A percentile compares a stretch with the other conserved stretches of the same genome.
phyloP scores from a whole-genome alignment of 2,888 invertebrate species.

The Andrena hattorfiana region DNA sequence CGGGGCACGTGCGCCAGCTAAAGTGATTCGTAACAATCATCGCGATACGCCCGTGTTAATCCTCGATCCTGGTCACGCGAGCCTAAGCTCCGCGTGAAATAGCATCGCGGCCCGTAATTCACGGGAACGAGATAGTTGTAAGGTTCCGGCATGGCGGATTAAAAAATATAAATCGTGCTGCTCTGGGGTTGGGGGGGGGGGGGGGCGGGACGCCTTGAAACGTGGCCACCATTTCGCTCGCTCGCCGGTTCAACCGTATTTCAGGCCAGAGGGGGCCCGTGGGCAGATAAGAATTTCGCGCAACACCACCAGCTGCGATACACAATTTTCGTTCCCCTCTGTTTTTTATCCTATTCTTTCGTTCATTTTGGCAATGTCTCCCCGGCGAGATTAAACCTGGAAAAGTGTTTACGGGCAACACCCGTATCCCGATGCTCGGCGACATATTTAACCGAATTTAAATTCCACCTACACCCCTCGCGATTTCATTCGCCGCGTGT shows the following conservation, averaged over 20 bases:
- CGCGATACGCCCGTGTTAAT: conserved; percentile 44
- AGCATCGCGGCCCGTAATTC: conserved; percentile 53
- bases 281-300: conserved; percentile 53
- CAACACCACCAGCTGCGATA: conserved; percentile 10
- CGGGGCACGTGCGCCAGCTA: neutral
- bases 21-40: conserved; percentile 36
- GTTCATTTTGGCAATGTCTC: conserved; percentile 20
- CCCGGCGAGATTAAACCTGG: conserved; percentile 47
- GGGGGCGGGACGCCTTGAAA: conserved; percentile 14
- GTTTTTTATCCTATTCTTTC: too few relatives aligned
- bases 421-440: conserved; percentile 16
- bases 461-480: conserved; percentile 13
- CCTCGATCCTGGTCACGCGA: conserved; percentile 52
- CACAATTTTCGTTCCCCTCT: neutral
- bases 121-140: conserved; percentile 53
- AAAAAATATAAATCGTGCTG: conserved; percentile 59
- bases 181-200: too few relatives aligned
- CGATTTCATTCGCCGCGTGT: conserved; percentile 4
- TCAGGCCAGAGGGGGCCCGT: conserved; percentile 17
- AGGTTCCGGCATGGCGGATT: conserved; percentile 48
- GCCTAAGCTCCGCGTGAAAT: conserved; percentile 33
- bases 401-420: conserved; percentile 28
- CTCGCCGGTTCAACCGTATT: conserved; percentile 30
- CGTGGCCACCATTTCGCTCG: conserved; percentile 15
- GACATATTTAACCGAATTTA: conserved; percentile 35